Base-by-base conservation (phyloP, 1,140 invertebrate genomes). In the Mesaphorura yosii region DNA sequence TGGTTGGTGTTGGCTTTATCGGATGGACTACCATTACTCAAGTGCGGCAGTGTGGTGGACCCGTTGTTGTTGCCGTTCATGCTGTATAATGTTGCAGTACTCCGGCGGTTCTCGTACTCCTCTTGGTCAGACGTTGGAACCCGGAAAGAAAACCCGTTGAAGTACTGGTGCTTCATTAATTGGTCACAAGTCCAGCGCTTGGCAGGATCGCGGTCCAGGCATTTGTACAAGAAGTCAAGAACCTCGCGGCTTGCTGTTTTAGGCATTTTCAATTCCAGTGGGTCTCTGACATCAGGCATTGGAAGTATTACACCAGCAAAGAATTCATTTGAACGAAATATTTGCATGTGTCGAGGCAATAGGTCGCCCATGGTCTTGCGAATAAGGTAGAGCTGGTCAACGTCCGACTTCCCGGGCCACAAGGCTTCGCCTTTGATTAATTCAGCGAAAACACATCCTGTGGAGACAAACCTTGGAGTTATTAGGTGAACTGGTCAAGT, bases 391-490 rank as follows among this genome's bases (percentile, higher is more conserved):
- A 99, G 71, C 69, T 99, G 95, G 72, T 99, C 95, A 1, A 98
- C 85, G 67, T 99, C 95, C 12, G 93, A 96, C 72, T 96, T 90
- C 41, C 94, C 94, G 0, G 93, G 92, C 93, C 93, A 97, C 1
- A 98, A 69, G 0, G 90, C 88, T 69, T 95, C 89, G n/a, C 91
- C 90, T 15, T 86, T 82, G 27, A 96, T 79, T 48, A 98, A 71
- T 72, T 99, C 95, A 3, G 93, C 93, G 68, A 93, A 87, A 1
- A 98, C 92, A 70, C 91, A 96, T 19, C 86, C 83, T 79, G 65
- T 17, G 69, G 69, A 34, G 34, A 52, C 14, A 37, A 48, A 42
- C n/a, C n/a, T n/a, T n/a, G n/a, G n/a, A n/a, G n/a, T n/a, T n/a
- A n/a, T n/a, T n/a, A n/a, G n/a, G n/a, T 47, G n/a, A 15, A 34